phyloP scores from a whole-genome alignment of 2,797 vertebrate species.

The Bucorvus abyssinicus region DNA sequence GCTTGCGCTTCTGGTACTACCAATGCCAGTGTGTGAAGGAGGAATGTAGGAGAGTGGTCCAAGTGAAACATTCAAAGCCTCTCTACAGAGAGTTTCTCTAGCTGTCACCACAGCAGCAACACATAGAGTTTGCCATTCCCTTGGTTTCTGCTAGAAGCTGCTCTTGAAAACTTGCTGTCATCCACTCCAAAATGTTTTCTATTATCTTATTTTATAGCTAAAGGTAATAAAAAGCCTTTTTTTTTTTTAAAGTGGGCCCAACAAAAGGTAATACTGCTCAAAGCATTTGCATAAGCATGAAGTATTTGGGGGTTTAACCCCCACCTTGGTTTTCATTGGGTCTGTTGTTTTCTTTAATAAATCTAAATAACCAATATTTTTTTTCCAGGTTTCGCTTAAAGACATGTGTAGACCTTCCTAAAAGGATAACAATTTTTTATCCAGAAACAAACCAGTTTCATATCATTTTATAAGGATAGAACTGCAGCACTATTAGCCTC shows the following conservation, averaged over 20 bases:
- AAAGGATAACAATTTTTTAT: background rate
- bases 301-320: background rate
- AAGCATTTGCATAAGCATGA: background rate
- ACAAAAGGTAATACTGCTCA: background rate
- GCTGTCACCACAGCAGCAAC: background rate
- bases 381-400: background rate
- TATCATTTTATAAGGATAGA: background rate
- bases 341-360: background rate
- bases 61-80: background rate
- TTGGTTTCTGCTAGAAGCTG: background rate
- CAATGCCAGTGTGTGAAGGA: background rate
- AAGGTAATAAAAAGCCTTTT: background rate
- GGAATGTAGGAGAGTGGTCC: background rate
- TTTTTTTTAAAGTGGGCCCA: background rate
- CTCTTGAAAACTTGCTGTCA: background rate
- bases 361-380: background rate
- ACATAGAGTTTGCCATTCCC: background rate
- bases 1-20: background rate
- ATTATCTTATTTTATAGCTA: background rate
- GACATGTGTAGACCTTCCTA: background rate
- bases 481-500: background rate
- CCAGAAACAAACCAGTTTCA: background rate
- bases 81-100: background rate
- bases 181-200: background rate
- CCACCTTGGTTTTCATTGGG: accelerated